These are phyloP conservation scores for Hyposoter didymator DNA, from an alignment of 2,888 invertebrate genomes.

Conservation along the genomic window DNA sequence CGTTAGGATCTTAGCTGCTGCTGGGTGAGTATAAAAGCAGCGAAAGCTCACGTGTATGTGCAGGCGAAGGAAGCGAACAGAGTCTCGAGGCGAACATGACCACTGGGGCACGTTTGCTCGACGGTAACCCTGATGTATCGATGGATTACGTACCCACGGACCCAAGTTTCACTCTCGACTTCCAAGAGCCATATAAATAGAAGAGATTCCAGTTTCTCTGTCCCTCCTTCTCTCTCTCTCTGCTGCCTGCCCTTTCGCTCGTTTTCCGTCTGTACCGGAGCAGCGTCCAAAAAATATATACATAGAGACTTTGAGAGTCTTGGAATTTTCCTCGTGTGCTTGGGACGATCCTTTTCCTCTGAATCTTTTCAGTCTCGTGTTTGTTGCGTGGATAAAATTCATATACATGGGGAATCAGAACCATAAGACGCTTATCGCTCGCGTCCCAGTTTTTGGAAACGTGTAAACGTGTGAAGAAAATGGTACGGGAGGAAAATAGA, in stretches of 20 bases:
- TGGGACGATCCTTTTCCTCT: conserved; percentile 30
- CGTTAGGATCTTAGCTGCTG: not conserved
- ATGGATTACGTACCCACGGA: conserved; percentile 66
- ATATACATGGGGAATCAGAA: not conserved
- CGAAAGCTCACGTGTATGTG: not conserved
- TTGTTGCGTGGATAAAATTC: not conserved
- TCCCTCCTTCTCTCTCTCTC: conserved; percentile 14
- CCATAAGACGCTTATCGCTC: conserved; percentile 38
- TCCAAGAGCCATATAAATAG: not conserved
- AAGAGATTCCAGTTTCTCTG: not conserved
- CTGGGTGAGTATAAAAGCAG: not conserved
- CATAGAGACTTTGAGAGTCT: not conserved
- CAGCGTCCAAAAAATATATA: not conserved
- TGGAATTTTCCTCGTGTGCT: conserved; percentile 34
- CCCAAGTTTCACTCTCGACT: conserved; percentile 29
- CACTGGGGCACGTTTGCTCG: conserved; percentile 53
- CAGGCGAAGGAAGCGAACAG: conserved; percentile 44
- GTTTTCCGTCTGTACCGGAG: not conserved
- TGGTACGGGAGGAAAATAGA: too few relatives aligned
- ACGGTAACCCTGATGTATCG: conserved; percentile 69
- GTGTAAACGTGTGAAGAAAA: not conserved
- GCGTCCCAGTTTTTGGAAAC: conserved; percentile 7
- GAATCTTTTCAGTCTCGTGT: conserved; percentile 1
- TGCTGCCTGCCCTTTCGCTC: not conserved
- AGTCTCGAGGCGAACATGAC: conserved; percentile 57